phyloP scores from a whole-genome alignment of 2,797 vertebrate genomes.

The Lutjanus campechanus region DNA sequence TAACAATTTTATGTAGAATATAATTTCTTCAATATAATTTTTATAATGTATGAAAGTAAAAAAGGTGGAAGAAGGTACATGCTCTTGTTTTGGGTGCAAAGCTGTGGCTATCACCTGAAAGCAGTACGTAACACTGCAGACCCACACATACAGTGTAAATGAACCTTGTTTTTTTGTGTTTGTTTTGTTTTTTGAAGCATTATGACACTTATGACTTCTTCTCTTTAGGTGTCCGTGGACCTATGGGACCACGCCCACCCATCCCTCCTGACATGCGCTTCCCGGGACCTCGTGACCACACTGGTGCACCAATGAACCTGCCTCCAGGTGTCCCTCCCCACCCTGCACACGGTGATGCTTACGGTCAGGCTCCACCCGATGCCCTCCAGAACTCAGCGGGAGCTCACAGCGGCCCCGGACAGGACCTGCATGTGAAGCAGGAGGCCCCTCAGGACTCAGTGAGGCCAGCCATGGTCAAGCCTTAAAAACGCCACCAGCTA shows the following conservation, averaged over 20 bases:
- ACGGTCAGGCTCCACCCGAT: slow-evolving; percentile 52
- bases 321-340: slow-evolving; percentile 70
- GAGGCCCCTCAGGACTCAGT: slow-evolving; percentile 75
- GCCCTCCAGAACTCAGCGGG: slow-evolving; percentile 75
- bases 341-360: slow-evolving; percentile 47
- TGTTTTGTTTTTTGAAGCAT: too few species aligned
- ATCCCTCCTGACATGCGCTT: slow-evolving; percentile 80
- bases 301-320: slow-evolving; percentile 79
- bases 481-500: slow-evolving; percentile 70
- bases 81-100: background rate
- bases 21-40: too few species aligned
- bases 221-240: slow-evolving; percentile 73
- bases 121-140: background rate
- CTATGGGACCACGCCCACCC: slow-evolving; percentile 80
- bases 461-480: slow-evolving; percentile 73
- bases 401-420: slow-evolving; percentile 57
- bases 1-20: too few species aligned
- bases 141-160: background rate
- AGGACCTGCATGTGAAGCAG: slow-evolving; percentile 69
- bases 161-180: too few species aligned
- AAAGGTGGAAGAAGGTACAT: background rate
- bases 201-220: too few species aligned
- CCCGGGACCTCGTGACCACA: slow-evolving; percentile 85
- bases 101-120: too few species aligned
- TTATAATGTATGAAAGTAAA: too few species aligned